Evolutionary conservation across 2,888 invertebrate species (phyloP), one percentile per base, ranked within the genome.

Genomic region (Liodrosophila aerea): DNA sequence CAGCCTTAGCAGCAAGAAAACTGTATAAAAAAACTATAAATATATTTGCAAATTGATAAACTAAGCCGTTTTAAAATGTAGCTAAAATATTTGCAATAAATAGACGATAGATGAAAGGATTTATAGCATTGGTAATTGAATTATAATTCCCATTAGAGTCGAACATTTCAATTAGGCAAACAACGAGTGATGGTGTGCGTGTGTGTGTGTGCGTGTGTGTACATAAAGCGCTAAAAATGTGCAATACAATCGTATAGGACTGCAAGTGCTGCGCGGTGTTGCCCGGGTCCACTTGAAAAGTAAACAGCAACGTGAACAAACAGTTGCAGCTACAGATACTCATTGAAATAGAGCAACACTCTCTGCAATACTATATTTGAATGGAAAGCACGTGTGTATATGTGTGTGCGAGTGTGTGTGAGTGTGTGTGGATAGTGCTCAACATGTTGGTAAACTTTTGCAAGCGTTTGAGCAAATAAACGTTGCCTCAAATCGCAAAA

Each of bases 361-460:
- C 18, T 4, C 12, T 12, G 40, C 12, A 15, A 5, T n/a, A n/a
- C n/a, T 22, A 5, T 22, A 22, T 22, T 22, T 22, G 22, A 22
- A 22, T 22, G 22, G 3, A 22, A 4, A 22, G 3, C 22, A 22
- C 22, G 2, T 4, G 5, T 12, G n/a, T 37, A n/a, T 37, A 3
- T 22, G 13, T 15, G 13, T 41, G 37, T 49, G 46, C 53, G 40
- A 46, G 43, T 47, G 52, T 50, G 47, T 46, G 41, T 50, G 51
- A 54, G 40, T 61, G 36, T 63, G 56, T 64, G 58, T 53, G 13
- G 37, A 22, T 22, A 22, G 22, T 2, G 64, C 76, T 73, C 76
- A 80, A 80, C 76, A 80, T 64, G 76, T 80, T 73, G 60, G 80
- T 62, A 80, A 80, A 76, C 76, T 68, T 76, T 59, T 41, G 64